These are phyloP conservation scores for Glaucopsyche alexis DNA, from an alignment of 2,888 invertebrate genomes.

Conservation along the genomic window DNA sequence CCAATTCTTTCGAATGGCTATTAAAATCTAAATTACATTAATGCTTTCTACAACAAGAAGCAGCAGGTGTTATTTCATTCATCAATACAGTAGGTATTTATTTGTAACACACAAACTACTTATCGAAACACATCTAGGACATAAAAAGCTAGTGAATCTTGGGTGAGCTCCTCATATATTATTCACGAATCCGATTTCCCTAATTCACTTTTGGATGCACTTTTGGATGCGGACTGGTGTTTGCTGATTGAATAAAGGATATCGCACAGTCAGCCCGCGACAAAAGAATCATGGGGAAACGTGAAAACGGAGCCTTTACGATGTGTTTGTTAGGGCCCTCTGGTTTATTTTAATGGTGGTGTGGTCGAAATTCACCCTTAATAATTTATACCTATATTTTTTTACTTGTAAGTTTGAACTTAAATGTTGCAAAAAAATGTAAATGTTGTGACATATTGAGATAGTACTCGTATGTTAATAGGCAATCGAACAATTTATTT, in stretches of 20 bases:
- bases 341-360: neutral
- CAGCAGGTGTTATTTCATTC: too few species aligned
- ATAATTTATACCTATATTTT: too few species aligned
- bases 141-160: conserved; percentile 20
- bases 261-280: conserved; percentile 46
- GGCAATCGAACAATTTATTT: too few species aligned
- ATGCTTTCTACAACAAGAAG: too few species aligned
- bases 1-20: too few species aligned
- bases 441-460: too few species aligned
- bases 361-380: too few species aligned
- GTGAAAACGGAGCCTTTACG: conserved; percentile 41
- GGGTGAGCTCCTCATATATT: conserved; percentile 31
- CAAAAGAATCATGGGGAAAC: conserved; percentile 42
- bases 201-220: conserved; percentile 37
- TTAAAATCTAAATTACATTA: too few species aligned
- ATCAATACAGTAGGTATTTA: too few species aligned
- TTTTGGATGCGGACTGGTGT: conserved; percentile 36
- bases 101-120: neutral
- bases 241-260: conserved; percentile 54
- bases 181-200: conserved; percentile 36
- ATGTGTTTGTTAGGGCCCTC: neutral
- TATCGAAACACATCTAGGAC: conserved; percentile 4
- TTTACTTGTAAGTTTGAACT: too few species aligned
- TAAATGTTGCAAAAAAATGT: too few species aligned
- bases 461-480: too few species aligned